Conservation (phyloP, 1,140 invertebrate genomes). For the Leptonema lineaticorne region DNA sequence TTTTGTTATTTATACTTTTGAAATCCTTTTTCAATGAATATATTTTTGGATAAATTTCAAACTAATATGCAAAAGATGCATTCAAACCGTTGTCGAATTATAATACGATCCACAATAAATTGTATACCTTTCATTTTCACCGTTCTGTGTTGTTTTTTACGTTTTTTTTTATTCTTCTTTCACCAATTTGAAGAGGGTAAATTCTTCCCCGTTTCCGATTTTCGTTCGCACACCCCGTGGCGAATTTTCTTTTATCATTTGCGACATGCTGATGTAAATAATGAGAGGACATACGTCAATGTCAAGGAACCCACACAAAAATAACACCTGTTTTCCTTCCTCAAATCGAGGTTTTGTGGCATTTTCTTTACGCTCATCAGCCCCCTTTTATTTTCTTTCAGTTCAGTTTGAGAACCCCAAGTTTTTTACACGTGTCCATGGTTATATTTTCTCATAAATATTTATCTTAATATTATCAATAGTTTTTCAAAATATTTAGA, state of each 20-base stretch:
- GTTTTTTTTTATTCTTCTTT: not conserved
- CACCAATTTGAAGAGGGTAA: slow-evolving; percentile 13
- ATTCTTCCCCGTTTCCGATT: not conserved
- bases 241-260: slow-evolving; percentile 43
- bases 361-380: not conserved
- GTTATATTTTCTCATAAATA: too few species aligned
- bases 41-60: too few species aligned
- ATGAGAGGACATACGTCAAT: slow-evolving; percentile 41
- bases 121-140: too few species aligned
- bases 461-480: too few species aligned
- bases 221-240: slow-evolving; percentile 36
- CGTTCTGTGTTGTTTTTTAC: too few species aligned
- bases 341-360: not conserved
- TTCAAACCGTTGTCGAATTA: too few species aligned
- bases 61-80: too few species aligned
- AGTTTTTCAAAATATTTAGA: not conserved
- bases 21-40: too few species aligned
- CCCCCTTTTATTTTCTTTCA: not conserved
- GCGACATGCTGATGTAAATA: slow-evolving; percentile 40
- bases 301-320: slow-evolving; percentile 33
- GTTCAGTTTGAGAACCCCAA: not conserved
- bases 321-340: slow-evolving; percentile 39
- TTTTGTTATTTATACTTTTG: too few species aligned
- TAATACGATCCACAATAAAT: too few species aligned
- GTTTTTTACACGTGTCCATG: too few species aligned